A percentile compares a stretch with the other conserved stretches of the same genome.
These are phyloP conservation scores for Ptiloglossa arizonensis DNA, from an alignment of 1,140 invertebrate genomes.

Conservation along the genomic window DNA sequence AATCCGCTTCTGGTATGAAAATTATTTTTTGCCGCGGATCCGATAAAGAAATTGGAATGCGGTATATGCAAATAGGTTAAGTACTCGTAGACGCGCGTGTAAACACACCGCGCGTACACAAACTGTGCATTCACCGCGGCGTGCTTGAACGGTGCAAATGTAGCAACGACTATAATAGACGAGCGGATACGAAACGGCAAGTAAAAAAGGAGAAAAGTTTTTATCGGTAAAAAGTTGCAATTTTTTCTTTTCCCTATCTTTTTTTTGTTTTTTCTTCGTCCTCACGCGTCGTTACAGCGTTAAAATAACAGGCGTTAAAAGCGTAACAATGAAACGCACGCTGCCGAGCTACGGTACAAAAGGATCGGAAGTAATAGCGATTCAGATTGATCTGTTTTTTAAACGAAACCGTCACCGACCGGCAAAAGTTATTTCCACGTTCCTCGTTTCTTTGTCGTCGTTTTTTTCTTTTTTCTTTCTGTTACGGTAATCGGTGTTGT, in stretches of 20 bases:
- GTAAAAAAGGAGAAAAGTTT: no score
- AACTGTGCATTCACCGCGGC: constrained; percentile 11
- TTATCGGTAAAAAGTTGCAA: background rate
- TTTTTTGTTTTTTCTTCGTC: no score
- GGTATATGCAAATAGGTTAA: constrained; percentile 25
- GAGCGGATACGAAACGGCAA: background rate
- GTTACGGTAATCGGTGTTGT: no score
- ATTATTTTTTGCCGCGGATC: background rate
- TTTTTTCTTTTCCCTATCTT: no score
- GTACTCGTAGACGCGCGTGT: constrained; percentile 19
- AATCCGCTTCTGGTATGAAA: background rate
- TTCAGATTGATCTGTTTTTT: no score
- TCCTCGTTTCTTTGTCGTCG: no score
- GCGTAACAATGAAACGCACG: background rate
- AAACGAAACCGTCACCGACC: no score
- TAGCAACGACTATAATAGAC: constrained; percentile 1
- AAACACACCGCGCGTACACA: constrained; percentile 7
- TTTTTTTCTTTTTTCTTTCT: no score
- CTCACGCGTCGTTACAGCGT: no score
- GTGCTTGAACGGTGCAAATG: background rate
- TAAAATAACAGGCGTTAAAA: background rate
- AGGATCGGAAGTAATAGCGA: no score
- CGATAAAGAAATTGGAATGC: constrained; percentile 17
- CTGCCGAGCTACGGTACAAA: background rate
- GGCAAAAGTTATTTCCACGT: background rate